phyloP scores from a whole-genome alignment of 2,113 vertebrate species.

The Setophaga petechia region DNA sequence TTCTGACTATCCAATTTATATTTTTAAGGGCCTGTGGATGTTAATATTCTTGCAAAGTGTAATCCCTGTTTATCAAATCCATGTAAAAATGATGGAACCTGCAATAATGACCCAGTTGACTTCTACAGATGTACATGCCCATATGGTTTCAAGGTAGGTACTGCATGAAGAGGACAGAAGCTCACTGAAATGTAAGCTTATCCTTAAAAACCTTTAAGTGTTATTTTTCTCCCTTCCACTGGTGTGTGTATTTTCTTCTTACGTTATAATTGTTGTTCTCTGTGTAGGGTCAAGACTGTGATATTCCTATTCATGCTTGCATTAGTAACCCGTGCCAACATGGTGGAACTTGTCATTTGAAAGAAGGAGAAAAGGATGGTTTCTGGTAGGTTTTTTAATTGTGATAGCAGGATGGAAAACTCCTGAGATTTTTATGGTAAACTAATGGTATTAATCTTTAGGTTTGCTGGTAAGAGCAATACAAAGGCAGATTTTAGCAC shows the following conservation, averaged over 20 bases:
- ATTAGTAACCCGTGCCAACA: constrained; percentile 93
- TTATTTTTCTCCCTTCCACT: neutral
- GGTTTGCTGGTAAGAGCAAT: neutral
- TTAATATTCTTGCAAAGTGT: constrained; percentile 93
- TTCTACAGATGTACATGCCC: constrained; percentile 97
- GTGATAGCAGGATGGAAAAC: neutral
- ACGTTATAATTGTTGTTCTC: neutral
- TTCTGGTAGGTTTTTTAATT: constrained; percentile 85
- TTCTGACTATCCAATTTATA: constrained; percentile 38
- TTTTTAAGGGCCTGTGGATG: constrained; percentile 87
- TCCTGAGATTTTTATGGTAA: neutral
- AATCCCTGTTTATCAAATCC: constrained; percentile 96
- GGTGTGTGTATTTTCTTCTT: neutral
- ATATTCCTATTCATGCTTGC: constrained; percentile 92
- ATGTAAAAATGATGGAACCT: constrained; percentile 95
- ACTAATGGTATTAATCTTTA: neutral
- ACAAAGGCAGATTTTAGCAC: neutral
- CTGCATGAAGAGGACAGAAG: neutral
- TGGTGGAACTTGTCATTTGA: constrained; percentile 91
- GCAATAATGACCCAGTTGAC: constrained; percentile 92
- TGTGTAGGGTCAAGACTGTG: constrained; percentile 92
- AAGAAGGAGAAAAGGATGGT: constrained; percentile 91
- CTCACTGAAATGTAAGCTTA: neutral
- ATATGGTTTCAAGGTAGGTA: constrained; percentile 92
- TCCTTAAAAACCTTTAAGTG: neutral